Base-by-base conservation (phyloP, 1,140 invertebrate genomes). In the Globodera rostochiensis region DNA sequence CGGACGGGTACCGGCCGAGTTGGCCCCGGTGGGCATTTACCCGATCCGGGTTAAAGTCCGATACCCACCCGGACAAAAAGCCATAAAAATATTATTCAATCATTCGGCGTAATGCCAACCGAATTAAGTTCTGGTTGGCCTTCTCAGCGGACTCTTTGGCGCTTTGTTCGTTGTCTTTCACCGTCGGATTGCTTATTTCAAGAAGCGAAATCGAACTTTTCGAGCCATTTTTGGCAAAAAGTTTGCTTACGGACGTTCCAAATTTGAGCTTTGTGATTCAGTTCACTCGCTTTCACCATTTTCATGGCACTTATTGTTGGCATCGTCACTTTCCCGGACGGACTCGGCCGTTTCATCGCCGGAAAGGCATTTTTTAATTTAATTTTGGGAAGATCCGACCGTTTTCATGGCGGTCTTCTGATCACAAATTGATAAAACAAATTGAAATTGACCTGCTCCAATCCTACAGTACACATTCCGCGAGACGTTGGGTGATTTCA, bases 101-200 rank as follows among this genome's bases (percentile, higher is more conserved):
- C 3, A 36, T 36, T 36, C 36, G 36, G 36, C 36, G 1, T 36
- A 36, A 36, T 36, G 36, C 36, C 36, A 36, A 36, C 36, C 36
- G 2, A 36, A 36, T 36, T 36, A 11, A 45, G 46, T 67, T 83
- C 66, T 79, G 86, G 90, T 79, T 85, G 95, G 95, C 0, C 93
- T 94, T 1, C 92, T 95, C 0, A 95, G 94, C 88, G 97, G 97
- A 1, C 91, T 98, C 13, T 93, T 94, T 73, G 96, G 96, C 0
- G 95, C 97, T 4, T 92, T 94, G 70, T 99, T 96, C 91, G 96
- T 98, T 4, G 96, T 94, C 93, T 91, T 95, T 5, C 97, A 98
- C 91, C 92, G 96, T 0, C 93, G 84, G 49, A 86, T 88, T 36
- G 69, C 84, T 25, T 79, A 88, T 36, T 88, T 89, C 75, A 84